Percentiles rank a stretch among this genome's conserved stretches.
phyloP scores from a whole-genome alignment of 2,888 invertebrate species.

The Caenorhabditis sp. region DNA sequence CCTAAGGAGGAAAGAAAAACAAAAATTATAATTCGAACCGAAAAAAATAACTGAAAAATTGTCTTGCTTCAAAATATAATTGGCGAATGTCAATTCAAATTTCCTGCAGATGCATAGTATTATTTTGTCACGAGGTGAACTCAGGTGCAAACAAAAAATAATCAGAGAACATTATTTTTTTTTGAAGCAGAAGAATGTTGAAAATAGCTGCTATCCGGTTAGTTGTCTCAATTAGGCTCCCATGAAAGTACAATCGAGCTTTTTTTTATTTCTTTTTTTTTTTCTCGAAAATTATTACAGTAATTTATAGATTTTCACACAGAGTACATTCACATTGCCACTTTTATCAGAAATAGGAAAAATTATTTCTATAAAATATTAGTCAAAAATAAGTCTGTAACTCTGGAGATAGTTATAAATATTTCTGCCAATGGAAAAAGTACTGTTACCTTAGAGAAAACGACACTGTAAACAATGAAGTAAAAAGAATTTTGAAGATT shows the following conservation, averaged over 20 bases:
- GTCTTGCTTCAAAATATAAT: neutral
- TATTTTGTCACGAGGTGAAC: too few species aligned
- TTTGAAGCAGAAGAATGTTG: too few species aligned
- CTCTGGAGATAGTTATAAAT: too few species aligned
- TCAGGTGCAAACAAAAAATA: too few species aligned
- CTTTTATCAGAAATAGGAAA: neutral
- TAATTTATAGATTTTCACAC: neutral
- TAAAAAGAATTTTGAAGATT: too few species aligned
- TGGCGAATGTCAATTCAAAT: neutral
- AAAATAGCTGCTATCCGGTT: neutral
- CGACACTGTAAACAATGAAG: too few species aligned
- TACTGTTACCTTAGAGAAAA: too few species aligned
- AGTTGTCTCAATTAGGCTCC: neutral
- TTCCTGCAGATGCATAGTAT: too few species aligned
- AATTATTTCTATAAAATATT: too few species aligned
- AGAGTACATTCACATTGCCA: neutral
- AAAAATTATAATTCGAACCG: neutral
- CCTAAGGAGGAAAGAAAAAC: neutral
- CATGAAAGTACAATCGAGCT: neutral
- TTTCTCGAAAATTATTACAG: neutral
- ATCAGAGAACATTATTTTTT: too few species aligned
- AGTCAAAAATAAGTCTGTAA: too few species aligned
- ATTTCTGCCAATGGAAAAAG: too few species aligned
- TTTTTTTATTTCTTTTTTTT: neutral
- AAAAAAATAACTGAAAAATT: neutral